These are phyloP conservation scores for Plusia festucae DNA, from an alignment of 2,888 invertebrate species.

Conservation along the genomic window DNA sequence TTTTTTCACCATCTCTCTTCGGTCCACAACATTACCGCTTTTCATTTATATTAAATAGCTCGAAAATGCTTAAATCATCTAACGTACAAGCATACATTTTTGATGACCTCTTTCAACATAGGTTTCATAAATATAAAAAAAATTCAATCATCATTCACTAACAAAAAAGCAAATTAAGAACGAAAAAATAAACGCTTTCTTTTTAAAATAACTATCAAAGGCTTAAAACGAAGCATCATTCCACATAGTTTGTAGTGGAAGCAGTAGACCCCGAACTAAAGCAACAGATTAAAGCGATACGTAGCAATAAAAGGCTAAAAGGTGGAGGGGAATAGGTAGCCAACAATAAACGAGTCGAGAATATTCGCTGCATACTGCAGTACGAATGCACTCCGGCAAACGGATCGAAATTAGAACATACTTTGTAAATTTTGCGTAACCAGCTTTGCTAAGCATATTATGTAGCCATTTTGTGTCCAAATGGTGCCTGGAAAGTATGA, in stretches of 20 bases:
- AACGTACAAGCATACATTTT: no score
- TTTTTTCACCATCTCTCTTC: no score
- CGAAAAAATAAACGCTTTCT: conserved; percentile 10
- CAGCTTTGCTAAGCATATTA: conserved; percentile 60
- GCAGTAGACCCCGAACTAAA: conserved; percentile 53
- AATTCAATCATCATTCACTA: no score
- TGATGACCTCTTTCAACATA: no score
- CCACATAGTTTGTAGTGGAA: conserved; percentile 46
- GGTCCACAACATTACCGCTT: no score
- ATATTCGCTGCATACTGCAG: conserved; percentile 71
- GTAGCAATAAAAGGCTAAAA: conserved; percentile 65
- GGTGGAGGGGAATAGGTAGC: conserved; percentile 58
- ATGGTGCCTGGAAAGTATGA: conserved; percentile 26
- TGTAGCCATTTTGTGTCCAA: conserved; percentile 35
- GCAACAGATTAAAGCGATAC: conserved; percentile 65
- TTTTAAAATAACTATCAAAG: conserved; percentile 38
- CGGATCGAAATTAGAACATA: conserved; percentile 77
- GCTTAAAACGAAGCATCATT: conserved; percentile 34
- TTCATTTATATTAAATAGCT: no score
- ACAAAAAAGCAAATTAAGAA: conserved; percentile 13
- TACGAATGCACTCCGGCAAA: conserved; percentile 69
- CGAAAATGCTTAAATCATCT: no score
- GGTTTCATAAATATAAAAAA: no score
- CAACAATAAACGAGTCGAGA: conserved; percentile 70
- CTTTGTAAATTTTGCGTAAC: conserved; percentile 76